Conservation (phyloP, 2,888 invertebrate genomes). For the Drosophila kuntzei region DNA sequence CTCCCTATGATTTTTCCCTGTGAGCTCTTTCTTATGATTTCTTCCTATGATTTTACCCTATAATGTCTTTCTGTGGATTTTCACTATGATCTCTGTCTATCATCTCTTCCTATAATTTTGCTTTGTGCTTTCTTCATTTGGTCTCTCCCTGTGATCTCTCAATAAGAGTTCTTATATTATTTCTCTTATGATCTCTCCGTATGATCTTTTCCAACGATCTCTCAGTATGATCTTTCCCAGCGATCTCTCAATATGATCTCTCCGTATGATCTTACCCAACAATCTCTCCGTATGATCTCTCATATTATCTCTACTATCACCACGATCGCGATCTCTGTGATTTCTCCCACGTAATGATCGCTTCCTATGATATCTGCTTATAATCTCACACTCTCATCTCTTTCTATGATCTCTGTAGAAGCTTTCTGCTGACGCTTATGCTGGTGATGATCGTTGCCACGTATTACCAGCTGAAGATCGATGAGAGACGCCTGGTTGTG, state of each 20-base stretch:
- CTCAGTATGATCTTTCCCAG: too few relatives aligned
- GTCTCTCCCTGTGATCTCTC: too few relatives aligned
- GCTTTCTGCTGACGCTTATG: conserved; percentile 75
- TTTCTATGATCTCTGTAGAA: conserved; percentile 48
- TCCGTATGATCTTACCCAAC: too few relatives aligned
- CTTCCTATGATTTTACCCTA: background rate
- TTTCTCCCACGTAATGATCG: background rate
- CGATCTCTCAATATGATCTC: too few relatives aligned
- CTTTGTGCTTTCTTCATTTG: too few relatives aligned
- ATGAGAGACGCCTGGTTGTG: conserved; percentile 62
- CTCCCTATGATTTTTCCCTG: background rate
- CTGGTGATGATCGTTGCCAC: conserved; percentile 88
- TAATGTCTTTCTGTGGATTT: background rate
- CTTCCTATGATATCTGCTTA: background rate
- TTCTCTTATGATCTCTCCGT: too few relatives aligned
- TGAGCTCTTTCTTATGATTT: background rate
- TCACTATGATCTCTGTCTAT: background rate
- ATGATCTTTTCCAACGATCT: too few relatives aligned
- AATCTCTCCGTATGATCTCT: background rate
- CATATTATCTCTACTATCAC: too few relatives aligned
- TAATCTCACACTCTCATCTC: background rate
- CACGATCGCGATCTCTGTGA: too few relatives aligned
- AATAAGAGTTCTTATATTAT: too few relatives aligned
- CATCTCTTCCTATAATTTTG: too few relatives aligned
- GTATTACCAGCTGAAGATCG: conserved; percentile 88